Conservation (phyloP, 2,113 vertebrate species). For the Hystrix brachyura region DNA sequence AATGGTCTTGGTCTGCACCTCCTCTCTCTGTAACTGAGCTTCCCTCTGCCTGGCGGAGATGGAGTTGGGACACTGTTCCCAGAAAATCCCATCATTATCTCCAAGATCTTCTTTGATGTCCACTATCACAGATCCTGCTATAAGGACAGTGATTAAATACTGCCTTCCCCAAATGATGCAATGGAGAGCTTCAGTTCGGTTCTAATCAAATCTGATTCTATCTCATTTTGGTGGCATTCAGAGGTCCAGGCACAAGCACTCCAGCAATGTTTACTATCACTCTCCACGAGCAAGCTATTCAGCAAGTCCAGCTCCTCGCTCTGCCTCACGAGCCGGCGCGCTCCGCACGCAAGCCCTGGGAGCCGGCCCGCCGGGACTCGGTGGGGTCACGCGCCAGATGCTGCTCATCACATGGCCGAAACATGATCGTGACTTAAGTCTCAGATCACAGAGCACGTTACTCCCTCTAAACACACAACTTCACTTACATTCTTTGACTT, state of each 20-base stretch:
- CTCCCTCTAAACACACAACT: neutral
- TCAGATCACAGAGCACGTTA: neutral
- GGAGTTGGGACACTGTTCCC: neutral
- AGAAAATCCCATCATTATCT: neutral
- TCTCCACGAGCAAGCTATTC: neutral
- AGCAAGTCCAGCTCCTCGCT: slow-evolving; percentile 38
- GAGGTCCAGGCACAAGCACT: neutral
- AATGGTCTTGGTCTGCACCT: neutral
- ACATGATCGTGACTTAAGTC: slow-evolving; percentile 47
- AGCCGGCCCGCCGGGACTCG: slow-evolving; percentile 51
- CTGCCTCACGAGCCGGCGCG: neutral
- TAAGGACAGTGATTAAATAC: neutral
- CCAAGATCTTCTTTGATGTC: neutral
- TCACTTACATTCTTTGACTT: neutral
- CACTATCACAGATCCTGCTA: neutral
- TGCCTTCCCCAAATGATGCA: neutral
- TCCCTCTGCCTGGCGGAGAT: neutral
- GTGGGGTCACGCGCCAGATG: slow-evolving; percentile 66
- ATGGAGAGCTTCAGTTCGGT: neutral
- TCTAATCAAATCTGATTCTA: neutral
- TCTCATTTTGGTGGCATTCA: slow-evolving; percentile 4
- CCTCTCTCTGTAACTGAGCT: neutral
- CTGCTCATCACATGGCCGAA: slow-evolving; percentile 64
- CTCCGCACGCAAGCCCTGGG: neutral
- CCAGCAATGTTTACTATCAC: slow-evolving; percentile 16